Base-by-base conservation (phyloP, 2,113 vertebrate species). In the Ranitomeya imitator region DNA sequence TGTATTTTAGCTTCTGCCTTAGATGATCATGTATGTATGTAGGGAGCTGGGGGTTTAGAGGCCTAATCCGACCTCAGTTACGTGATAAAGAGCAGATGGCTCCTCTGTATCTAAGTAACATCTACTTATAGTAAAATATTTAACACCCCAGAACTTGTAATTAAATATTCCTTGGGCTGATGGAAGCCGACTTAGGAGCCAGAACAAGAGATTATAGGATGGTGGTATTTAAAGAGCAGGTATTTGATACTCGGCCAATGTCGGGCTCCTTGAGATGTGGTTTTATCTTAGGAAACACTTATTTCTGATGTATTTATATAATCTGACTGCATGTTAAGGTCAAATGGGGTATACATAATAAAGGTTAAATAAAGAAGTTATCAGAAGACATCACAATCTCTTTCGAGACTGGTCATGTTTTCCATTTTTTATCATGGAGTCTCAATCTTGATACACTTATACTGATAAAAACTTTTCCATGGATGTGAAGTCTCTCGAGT, bases 41-140 rank as follows among this genome's bases (percentile, higher is more conserved):
- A 51, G 31, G 14, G n/a, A 31, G 69, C 5, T 31, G 0, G 2
- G 6, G 14, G 73, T 51, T 13, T 11, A 10, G 73, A 52, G 5
- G 73, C 21, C 37, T 21, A 6, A 51, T 51, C 45, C 19, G 71
- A 73, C 26, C 69, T 31, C 31, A 7, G 71, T 51, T 74, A 74
- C 71, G 5, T 19, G 37, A 74, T 51, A 52, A 76, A 37, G 37
- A 51, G 45, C 73, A 76, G 73, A 76, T 76, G 45, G 73, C 73
- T 51, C 4, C 73, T 7, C 37, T 31, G 12, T 14, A 76, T 76
- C 18, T 52, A 16, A 52, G 45, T 51, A 16, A 74, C 83, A 26
- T 61, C 59, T 79, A 77, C 85, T 86, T 86, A 78, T 78, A 78
- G 85, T 23, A 63, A 78, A 52, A 63, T 86, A 86, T 86, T 79